Percentiles rank a stretch among this genome's conserved stretches.
Conservation (phyloP, 2,113 vertebrate species). For the Cnemophilus loriae region DNA sequence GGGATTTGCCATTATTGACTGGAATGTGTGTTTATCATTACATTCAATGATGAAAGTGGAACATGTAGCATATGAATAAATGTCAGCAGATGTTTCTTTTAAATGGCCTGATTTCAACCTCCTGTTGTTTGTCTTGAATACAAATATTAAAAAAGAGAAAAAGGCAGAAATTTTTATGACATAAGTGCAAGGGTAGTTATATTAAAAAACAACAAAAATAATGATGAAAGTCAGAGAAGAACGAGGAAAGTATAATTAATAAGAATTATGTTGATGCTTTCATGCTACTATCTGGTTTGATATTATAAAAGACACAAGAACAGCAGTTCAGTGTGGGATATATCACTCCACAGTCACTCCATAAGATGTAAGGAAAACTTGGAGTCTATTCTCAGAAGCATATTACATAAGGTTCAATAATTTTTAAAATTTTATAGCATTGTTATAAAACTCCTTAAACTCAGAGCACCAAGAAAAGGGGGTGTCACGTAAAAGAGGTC, state of each 20-base stretch:
- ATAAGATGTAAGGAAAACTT: background rate
- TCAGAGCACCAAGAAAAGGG: background rate
- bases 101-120: constrained; percentile 85
- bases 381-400: background rate
- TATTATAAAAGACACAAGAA: constrained; percentile 48
- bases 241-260: constrained; percentile 72
- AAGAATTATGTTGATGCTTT: constrained; percentile 57
- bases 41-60: constrained; percentile 84
- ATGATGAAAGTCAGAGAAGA: constrained; percentile 70
- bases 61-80: constrained; percentile 84
- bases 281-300: constrained; percentile 47
- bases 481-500: background rate
- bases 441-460: background rate
- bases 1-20: constrained; percentile 84
- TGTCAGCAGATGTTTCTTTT: constrained; percentile 87
- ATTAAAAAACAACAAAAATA: constrained; percentile 77
- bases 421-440: background rate
- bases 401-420: background rate
- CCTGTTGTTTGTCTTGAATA: constrained; percentile 87
- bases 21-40: constrained; percentile 86
- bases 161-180: constrained; percentile 79
- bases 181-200: constrained; percentile 82
- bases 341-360: background rate
- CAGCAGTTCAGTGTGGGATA: constrained; percentile 17
- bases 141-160: constrained; percentile 84